Evolutionary conservation across 37 sponge, comb jelly and placozoan species (phyloP).

Genomic region (Ianthella basta): DNA sequence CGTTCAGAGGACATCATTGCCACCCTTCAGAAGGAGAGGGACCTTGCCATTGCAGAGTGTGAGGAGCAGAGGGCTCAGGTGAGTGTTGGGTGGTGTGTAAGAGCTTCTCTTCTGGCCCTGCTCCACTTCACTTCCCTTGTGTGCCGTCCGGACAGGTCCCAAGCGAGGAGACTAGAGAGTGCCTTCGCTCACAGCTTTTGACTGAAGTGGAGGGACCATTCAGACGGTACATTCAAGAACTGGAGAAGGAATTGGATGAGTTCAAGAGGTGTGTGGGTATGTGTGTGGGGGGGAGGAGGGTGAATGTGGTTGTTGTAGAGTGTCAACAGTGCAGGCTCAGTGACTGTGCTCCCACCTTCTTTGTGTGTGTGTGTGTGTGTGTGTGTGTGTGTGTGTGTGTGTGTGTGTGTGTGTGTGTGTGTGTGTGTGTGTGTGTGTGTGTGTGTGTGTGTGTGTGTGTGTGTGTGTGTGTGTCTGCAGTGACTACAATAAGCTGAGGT

Average conservation of each 20-base stretch:
- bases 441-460: slow-evolving; percentile 8
- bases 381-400: too few relatives aligned
- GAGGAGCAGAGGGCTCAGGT: slow-evolving; percentile 60
- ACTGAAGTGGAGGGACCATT: slow-evolving; percentile 55
- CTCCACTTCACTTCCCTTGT: neutral
- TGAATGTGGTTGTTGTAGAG: too few relatives aligned
- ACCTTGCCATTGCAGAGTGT: slow-evolving; percentile 60
- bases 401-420: too few relatives aligned
- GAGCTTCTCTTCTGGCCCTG: neutral
- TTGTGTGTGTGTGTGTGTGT: too few relatives aligned
- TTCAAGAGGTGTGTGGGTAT: slow-evolving; percentile 28
- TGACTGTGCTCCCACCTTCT: too few relatives aligned
- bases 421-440: neutral
- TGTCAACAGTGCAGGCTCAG: too few relatives aligned
- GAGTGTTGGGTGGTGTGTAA: neutral
- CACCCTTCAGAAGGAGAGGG: slow-evolving; percentile 63
- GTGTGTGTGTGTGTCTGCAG: slow-evolving; percentile 29
- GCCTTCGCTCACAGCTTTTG: slow-evolving; percentile 24
- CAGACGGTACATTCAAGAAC: slow-evolving; percentile 38
- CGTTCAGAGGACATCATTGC: slow-evolving; percentile 67
- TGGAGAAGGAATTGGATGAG: slow-evolving; percentile 54
- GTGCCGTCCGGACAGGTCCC: slow-evolving; percentile 34
- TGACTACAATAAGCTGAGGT: slow-evolving; percentile 63
- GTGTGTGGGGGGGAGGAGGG: neutral
- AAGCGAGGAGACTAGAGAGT: slow-evolving; percentile 47